Evolutionary conservation across 2,888 invertebrate genomes (phyloP).

Genomic region (Zygothrica quintamaculata): DNA sequence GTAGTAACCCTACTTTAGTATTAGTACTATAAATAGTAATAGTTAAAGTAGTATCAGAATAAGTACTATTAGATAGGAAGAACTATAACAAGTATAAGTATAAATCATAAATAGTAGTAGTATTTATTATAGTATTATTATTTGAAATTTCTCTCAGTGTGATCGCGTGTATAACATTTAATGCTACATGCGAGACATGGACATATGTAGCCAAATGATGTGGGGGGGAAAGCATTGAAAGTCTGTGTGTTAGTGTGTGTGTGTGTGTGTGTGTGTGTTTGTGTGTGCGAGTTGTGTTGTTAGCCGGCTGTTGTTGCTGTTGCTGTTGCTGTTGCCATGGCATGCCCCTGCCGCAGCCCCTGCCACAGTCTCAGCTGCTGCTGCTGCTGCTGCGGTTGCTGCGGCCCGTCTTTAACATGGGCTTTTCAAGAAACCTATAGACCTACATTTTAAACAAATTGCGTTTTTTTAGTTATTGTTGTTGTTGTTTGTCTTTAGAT

Average conservation of each 20-base stretch:
- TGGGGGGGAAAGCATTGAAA: constrained; percentile 54
- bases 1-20: too few relatives aligned
- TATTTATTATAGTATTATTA: too few relatives aligned
- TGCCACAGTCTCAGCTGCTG: constrained; percentile 14
- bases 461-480: constrained; percentile 59
- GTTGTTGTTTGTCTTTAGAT: constrained; percentile 13
- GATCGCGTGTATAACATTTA: constrained; percentile 64
- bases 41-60: too few relatives aligned
- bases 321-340: constrained; percentile 44
- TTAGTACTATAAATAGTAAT: too few relatives aligned
- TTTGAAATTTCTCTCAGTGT: constrained; percentile 50
- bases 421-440: constrained; percentile 83
- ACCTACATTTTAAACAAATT: constrained; percentile 84
- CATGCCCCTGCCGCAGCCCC: constrained; percentile 18
- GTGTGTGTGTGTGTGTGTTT: constrained; percentile 26
- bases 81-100: too few relatives aligned
- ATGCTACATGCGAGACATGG: constrained; percentile 41
- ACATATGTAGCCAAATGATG: constrained; percentile 57
- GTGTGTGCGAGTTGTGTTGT: constrained; percentile 50
- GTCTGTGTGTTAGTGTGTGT: constrained; percentile 19
- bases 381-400: constrained; percentile 41
- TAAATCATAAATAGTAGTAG: too few relatives aligned
- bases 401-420: constrained; percentile 68
- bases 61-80: too few relatives aligned
- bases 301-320: constrained; percentile 63